A percentile compares a stretch with the other conserved stretches of the same genome.
Evolutionary conservation across 2,113 vertebrate species (phyloP).

Genomic region (Nasalis larvatus): DNA sequence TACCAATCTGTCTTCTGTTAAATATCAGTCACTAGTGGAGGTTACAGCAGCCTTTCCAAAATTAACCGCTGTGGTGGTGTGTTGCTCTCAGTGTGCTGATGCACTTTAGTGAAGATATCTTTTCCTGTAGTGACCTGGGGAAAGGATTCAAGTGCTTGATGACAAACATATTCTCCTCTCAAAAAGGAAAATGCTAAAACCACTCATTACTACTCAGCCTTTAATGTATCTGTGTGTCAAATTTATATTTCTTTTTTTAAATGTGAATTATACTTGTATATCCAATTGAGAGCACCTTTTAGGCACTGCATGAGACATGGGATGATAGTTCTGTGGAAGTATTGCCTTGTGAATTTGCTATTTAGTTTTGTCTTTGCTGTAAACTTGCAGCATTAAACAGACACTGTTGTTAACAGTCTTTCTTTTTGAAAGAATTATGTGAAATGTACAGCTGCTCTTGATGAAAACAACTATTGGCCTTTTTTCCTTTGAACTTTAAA

Average conservation of each 20-base stretch:
- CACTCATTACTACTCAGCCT: constrained; percentile 76
- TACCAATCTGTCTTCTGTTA: constrained; percentile 54
- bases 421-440: constrained; percentile 84
- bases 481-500: constrained; percentile 79
- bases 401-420: constrained; percentile 89
- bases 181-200: constrained; percentile 76
- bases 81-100: constrained; percentile 82
- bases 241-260: constrained; percentile 62
- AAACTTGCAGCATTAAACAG: constrained; percentile 98
- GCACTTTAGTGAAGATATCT: constrained; percentile 75
- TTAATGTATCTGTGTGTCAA: constrained; percentile 86
- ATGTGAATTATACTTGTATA: constrained; percentile 88
- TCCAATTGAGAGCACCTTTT: constrained; percentile 97
- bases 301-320: constrained; percentile 88
- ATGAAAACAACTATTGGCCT: constrained; percentile 77
- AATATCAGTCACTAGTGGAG: constrained; percentile 80
- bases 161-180: constrained; percentile 52
- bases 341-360: constrained; percentile 92
- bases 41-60: constrained; percentile 76
- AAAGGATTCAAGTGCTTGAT: constrained; percentile 73
- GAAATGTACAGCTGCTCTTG: constrained; percentile 82
- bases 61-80: constrained; percentile 86
- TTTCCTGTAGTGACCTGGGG: constrained; percentile 70
- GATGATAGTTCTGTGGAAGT: constrained; percentile 84
- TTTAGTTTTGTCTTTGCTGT: constrained; percentile 87